Percentiles rank a stretch among this genome's conserved stretches.
phyloP scores from a whole-genome alignment of 1,140 invertebrate genomes.

The Drosophila ananassae region DNA sequence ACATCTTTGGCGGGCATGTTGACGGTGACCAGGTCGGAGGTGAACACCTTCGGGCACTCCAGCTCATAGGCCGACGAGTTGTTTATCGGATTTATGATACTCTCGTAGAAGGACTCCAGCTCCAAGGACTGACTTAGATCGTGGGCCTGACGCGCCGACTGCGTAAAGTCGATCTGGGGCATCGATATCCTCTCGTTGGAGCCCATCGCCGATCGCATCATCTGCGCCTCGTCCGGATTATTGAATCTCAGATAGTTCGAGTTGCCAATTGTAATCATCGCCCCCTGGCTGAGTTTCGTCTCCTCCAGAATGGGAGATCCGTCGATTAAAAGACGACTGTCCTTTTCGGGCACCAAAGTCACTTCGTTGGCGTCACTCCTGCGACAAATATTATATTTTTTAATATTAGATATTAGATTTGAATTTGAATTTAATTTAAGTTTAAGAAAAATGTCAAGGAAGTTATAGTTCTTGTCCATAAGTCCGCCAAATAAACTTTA shows the following conservation, averaged over 20 bases:
- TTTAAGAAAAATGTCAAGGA: too few relatives aligned
- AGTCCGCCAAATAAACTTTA: too few relatives aligned
- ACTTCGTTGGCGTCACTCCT: conserved; percentile 90
- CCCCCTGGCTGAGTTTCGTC: conserved; percentile 86
- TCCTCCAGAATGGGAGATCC: conserved; percentile 67
- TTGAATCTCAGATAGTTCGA: conserved; percentile 96
- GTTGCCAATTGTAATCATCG: conserved; percentile 93
- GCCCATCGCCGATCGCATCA: conserved; percentile 87
- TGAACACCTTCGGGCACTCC: conserved; percentile 91
- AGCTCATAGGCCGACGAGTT: conserved; percentile 50
- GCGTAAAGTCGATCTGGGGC: conserved; percentile 84
- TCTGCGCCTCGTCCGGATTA: conserved; percentile 93
- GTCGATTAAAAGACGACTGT: conserved; percentile 77
- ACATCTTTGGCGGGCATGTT: conserved; percentile 92
- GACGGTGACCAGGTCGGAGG: conserved; percentile 89
- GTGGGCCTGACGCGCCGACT: conserved; percentile 43
- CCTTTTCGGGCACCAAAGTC: conserved; percentile 88
- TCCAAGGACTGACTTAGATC: conserved; percentile 52
- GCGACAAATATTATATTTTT: not conserved
- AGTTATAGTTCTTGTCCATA: too few relatives aligned
- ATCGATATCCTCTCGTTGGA: conserved; percentile 89
- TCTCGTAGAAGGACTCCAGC: conserved; percentile 74
- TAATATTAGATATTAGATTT: not conserved
- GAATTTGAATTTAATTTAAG: not conserved
- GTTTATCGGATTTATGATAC: conserved; percentile 66